Base-by-base conservation (phyloP, 2,797 vertebrate species). In the Pyrocephalus nanus region DNA sequence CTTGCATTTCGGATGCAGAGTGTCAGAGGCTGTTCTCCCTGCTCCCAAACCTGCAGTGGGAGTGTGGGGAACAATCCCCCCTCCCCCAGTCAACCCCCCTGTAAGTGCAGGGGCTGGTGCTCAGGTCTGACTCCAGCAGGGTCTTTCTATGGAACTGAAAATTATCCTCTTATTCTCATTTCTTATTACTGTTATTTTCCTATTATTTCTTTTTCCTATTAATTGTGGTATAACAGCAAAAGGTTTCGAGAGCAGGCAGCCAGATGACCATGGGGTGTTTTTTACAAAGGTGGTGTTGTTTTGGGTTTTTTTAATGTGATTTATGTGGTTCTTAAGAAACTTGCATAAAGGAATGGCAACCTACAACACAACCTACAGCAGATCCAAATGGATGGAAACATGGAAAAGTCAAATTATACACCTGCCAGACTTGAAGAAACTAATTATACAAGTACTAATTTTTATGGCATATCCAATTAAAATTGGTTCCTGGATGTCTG, bases 21-120 rank as follows among this genome's bases (percentile, higher is more conserved):
- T 38, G 18, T 51, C 23, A 30, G n/a, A 82, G 22, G 18, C 12
- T 6, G 0, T 9, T 58, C 55, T 19, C 55, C 69, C 65, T 27
- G 23, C 50, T 86, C 48, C 57, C 50, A 45, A 51, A 38, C 8
- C 18, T 15, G 34, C 6, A 7, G 16, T 3, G 6, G 1, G 5
- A 13, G 15, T 0, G 4, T 38, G 16, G 14, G 11, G 3, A 43
- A 5, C 2, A 20, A n/a, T 38, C 5, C 0, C 8, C 29, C 15
- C 1, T 5, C 40, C 40, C 38, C 2, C 4, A 40, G 29, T 20
- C 23, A 51, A 19, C 18, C 3, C 3, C 0, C 1, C 21, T 15
- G 3, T 5, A 20, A 45, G 38, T 2, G 1, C 11, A 34, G 22
- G 38, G 18, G 25, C 16, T 80, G 70, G n/a, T 26, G 4, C 3